A percentile compares a stretch with the other conserved stretches of the same genome.
Evolutionary conservation across 2,113 vertebrate genomes (phyloP).

Genomic region (Probosciger aterrimus): DNA sequence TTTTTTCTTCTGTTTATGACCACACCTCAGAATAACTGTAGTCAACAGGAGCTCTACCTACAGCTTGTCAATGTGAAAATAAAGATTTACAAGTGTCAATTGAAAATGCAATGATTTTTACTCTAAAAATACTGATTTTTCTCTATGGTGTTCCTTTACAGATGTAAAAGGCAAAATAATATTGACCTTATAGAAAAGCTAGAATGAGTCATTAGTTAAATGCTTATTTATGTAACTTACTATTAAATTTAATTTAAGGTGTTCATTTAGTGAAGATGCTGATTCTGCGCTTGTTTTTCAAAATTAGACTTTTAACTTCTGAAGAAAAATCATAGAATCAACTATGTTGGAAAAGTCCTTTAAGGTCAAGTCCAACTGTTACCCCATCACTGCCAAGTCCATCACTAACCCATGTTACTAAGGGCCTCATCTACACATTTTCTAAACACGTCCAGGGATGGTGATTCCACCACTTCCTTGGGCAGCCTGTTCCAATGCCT

Average conservation of each 20-base stretch:
- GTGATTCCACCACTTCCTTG: background rate
- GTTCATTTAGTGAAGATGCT: background rate
- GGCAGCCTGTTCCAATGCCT: background rate
- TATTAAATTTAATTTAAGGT: background rate
- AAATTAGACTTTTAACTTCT: background rate
- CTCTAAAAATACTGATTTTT: background rate
- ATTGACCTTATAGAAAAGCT: background rate
- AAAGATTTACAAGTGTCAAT: background rate
- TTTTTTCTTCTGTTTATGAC: background rate
- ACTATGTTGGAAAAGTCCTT: background rate
- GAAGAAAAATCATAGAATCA: background rate
- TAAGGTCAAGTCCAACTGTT: background rate
- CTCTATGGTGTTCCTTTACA: background rate
- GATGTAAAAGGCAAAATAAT: background rate
- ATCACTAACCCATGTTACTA: background rate
- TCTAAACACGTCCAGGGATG: background rate
- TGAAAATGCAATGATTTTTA: background rate
- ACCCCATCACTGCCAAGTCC: background rate
- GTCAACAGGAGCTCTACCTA: background rate
- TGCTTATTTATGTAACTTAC: background rate
- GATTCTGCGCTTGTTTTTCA: background rate
- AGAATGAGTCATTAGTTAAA: background rate
- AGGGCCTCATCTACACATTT: background rate
- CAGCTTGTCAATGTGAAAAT: background rate
- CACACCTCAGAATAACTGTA: background rate